These are phyloP conservation scores for Thalpophila matura DNA, from an alignment of 2,888 invertebrate genomes.

Conservation along the genomic window DNA sequence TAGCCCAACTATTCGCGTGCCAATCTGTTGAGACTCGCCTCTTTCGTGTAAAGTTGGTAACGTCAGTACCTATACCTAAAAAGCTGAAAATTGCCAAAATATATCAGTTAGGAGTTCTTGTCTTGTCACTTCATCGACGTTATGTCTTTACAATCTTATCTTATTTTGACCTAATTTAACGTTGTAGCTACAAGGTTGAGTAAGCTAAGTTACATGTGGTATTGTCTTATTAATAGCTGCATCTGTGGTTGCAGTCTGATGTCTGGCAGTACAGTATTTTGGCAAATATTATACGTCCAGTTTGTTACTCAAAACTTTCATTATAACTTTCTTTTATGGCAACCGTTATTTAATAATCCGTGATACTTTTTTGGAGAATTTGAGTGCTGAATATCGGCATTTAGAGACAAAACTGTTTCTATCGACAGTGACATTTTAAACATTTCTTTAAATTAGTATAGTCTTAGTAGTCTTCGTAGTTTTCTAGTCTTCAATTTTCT, in stretches of 20 bases:
- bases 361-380: slow-evolving; percentile 5
- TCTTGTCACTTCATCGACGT: no score
- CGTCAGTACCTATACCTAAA: no score
- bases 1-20: no score
- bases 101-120: no score
- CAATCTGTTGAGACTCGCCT: no score
- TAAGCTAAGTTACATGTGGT: slow-evolving; percentile 35
- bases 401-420: background rate
- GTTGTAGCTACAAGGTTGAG: slow-evolving; percentile 28
- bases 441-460: no score
- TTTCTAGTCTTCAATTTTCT: background rate
- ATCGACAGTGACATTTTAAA: no score
- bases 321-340: background rate
- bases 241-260: slow-evolving; percentile 23
- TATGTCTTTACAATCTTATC: slow-evolving; percentile 7
- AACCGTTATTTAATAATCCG: slow-evolving; percentile 5
- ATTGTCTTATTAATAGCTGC: slow-evolving; percentile 32
- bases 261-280: background rate
- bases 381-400: background rate
- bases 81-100: no score
- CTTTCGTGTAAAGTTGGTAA: no score
- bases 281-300: background rate
- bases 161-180: slow-evolving; percentile 38
- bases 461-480: no score
- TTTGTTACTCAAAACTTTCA: background rate